Base-by-base conservation (phyloP, 2,113 vertebrate genomes). In the Tympanuchus pallidicinctus region DNA sequence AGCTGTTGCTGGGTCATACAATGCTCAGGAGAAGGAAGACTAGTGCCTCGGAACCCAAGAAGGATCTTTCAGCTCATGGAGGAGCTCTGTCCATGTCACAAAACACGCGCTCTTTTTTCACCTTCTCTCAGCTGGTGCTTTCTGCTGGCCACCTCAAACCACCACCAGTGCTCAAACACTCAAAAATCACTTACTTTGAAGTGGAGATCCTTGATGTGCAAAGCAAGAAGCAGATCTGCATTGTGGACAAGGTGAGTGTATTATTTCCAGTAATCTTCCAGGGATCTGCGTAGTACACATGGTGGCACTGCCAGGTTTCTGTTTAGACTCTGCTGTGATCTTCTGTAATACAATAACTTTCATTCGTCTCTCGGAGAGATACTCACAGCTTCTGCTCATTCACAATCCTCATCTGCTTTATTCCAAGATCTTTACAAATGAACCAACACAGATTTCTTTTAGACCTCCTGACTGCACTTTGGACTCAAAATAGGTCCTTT, bases 221-320 rank as follows among this genome's bases (percentile, higher is more conserved):
- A 32, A 98, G 97, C 73, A 98, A 97, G 96, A 98, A 96, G 95
- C 97, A 98, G 94, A 98, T 98, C 92, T 97, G 97, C 82, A 95
- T 98, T 74, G 96, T 98, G 94, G 98, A 98, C 87, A 98, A 98
- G 98, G 98, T 98, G 90, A 97, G 98, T 95, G 57, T 8, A 3
- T 21, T 48, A 30, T 34, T 34, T 90, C n/a, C 64, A 38, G 71
- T 50, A 34, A 34, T 34, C 34, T 34, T 34, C 34, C 34, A 60
- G 52, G 47, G 64, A 3, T 50, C 45, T 38, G 40, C 36, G 38
- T 34, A 11, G 30, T 47, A 76, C 82, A 36, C 34, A 11, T 0
- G 0, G 27, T 21, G 83, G 38, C 18, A 2, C 12, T 4, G 47
- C 70, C 28, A 59, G 50, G 36, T 38, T 60, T 22, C 40, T 11